These are phyloP conservation scores for Alectoris magna DNA, from an alignment of 2,797 vertebrate genomes.

Conservation along the genomic window DNA sequence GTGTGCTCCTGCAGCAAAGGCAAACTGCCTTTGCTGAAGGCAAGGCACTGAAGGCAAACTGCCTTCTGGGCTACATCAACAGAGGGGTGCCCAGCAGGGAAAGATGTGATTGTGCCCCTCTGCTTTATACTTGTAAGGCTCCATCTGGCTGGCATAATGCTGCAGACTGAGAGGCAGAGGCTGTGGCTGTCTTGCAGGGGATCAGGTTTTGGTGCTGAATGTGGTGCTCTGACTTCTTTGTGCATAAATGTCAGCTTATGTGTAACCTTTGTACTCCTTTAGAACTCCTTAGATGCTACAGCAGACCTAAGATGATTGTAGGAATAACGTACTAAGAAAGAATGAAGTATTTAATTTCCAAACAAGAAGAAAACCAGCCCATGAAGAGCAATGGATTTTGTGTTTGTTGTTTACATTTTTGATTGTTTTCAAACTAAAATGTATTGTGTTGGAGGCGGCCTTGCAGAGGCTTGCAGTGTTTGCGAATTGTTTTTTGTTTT, in stretches of 20 bases:
- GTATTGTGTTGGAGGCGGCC: neutral
- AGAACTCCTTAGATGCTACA: neutral
- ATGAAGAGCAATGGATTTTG: neutral
- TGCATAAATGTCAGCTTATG: neutral
- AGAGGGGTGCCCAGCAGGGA: too few relatives aligned
- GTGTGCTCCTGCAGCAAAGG: too few relatives aligned
- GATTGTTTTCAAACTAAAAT: neutral
- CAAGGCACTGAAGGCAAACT: too few relatives aligned
- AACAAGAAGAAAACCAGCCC: neutral
- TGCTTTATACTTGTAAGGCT: too few relatives aligned
- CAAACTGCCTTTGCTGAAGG: too few relatives aligned
- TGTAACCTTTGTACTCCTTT: neutral
- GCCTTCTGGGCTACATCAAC: too few relatives aligned
- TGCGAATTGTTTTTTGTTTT: neutral
- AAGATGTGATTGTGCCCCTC: too few relatives aligned
- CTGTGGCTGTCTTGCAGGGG: accelerated
- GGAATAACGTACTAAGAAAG: neutral
- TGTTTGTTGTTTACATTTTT: neutral
- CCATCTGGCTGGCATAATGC: accelerated
- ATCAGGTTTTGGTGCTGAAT: neutral
- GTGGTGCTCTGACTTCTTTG: neutral
- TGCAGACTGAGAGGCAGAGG: neutral
- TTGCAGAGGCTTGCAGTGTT: neutral
- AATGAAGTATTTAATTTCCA: neutral
- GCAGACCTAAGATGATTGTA: neutral